Base-by-base conservation (phyloP, 2,797 vertebrate genomes). In the Luscinia megarhynchos region DNA sequence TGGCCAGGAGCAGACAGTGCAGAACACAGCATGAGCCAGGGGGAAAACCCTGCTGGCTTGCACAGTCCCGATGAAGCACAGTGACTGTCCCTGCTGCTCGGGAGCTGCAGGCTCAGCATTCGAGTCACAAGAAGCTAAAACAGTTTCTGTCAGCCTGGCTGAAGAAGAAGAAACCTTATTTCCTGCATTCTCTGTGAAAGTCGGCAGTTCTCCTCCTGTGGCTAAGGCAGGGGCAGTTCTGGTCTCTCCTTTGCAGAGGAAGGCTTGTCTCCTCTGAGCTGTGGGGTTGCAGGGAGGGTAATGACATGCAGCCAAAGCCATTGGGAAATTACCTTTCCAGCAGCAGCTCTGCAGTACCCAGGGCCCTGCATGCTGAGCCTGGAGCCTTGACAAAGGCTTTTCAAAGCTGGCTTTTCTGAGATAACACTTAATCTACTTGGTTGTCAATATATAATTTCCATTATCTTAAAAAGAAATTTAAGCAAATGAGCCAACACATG, bases 381-480 rank as follows among this genome's bases (percentile, higher is more conserved):
- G 45, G 15, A 73, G 57, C 46, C 36, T 23, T 15, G 45, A 17
- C 2, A 6, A 34, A 34, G 51, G 41, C 34, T 77, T 61, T 13
- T 30, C 72, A 76, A 36, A 85, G 72, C 45, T 74, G 30, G 4
- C 41, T 93, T 77, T 81, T 48, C 64, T 80, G 54, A 88, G 80
- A 51, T 75, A 72, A 66, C 19, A 30, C 50, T 64, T 61, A 27
- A 77, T 80, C 85, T 93, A 41, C 41, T 64, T 36, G 24, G 32
- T 82, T 51, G 72, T 64, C 26, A 48, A 16, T 74, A 36, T 61
- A 11, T 62, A 13, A 45, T 64, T 87, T 53, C 64, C 46, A 14
- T 84, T 89, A 32, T 77, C 87, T 87, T 75, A 32, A 88, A 81
- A 88, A 66, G 53, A 83, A 89, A 92, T 53, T 23, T 61, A 83